Conservation (phyloP, 2,888 invertebrate species). For the Pteria penguin region DNA sequence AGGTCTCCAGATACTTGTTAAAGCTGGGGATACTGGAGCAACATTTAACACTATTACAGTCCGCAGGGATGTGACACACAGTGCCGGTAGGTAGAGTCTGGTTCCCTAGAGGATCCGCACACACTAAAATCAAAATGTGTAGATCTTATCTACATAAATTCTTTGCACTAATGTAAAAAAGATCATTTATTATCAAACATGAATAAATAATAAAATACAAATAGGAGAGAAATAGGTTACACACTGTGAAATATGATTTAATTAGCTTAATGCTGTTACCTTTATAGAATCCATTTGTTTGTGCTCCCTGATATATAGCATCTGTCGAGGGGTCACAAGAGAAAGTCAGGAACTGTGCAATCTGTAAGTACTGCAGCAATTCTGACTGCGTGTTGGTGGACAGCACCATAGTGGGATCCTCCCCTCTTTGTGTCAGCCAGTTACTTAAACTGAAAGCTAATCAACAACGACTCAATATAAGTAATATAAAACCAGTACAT, state of each 20-base stretch:
- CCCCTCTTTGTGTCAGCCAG: background rate
- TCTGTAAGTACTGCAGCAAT: background rate
- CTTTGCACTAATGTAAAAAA: too few relatives aligned
- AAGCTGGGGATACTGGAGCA: background rate
- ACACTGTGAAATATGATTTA: too few relatives aligned
- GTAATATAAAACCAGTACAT: too few relatives aligned
- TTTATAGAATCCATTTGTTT: background rate
- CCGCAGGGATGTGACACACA: background rate
- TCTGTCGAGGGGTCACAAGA: background rate
- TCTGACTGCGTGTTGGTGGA: background rate
- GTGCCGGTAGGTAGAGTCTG: background rate
- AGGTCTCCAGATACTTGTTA: background rate
- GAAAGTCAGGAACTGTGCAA: background rate
- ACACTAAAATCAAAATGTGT: background rate
- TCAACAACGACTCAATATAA: too few relatives aligned
- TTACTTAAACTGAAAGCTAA: background rate
- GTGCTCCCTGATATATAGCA: background rate
- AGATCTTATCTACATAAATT: too few relatives aligned
- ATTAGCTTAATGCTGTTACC: too few relatives aligned
- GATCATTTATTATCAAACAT: too few relatives aligned
- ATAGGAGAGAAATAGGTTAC: too few relatives aligned
- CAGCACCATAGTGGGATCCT: background rate
- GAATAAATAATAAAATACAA: too few relatives aligned
- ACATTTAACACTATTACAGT: background rate
- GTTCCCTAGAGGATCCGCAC: background rate